Conservation (phyloP, 2,888 invertebrate species). For the Eilema sororculum region DNA sequence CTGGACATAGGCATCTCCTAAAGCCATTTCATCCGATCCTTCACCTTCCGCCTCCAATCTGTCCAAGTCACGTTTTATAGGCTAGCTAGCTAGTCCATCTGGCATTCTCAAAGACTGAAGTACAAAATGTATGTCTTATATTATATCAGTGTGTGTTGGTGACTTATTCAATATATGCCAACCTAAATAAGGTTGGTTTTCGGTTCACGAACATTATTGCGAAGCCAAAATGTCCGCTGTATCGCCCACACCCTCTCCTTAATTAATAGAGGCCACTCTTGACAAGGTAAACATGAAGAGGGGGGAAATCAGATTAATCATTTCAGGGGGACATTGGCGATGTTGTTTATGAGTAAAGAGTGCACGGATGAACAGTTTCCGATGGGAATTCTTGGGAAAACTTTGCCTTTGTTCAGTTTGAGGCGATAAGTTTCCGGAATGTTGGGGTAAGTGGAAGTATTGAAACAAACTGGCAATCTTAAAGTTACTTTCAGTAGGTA, state of each 20-base stretch:
- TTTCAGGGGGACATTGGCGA: conserved; percentile 36
- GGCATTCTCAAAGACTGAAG: too few species aligned
- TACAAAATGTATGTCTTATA: too few species aligned
- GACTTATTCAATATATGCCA: background rate
- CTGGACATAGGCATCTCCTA: too few species aligned
- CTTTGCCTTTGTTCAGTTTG: conserved; percentile 13
- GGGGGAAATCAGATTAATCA: conserved; percentile 56
- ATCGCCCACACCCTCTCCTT: conserved; percentile 31
- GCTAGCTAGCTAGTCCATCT: too few species aligned
- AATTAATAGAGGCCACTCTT: conserved; percentile 48
- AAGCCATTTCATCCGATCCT: too few species aligned
- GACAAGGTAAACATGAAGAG: conserved; percentile 42
- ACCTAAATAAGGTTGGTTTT: background rate
- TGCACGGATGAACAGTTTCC: conserved; percentile 22
- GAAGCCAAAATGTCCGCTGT: background rate
- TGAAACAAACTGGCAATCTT: conserved; percentile 1
- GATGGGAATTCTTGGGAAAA: conserved; percentile 17
- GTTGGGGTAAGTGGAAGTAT: background rate
- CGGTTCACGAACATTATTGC: background rate
- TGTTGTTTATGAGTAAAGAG: conserved; percentile 43
- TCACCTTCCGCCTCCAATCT: too few species aligned
- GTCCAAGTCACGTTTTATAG: too few species aligned
- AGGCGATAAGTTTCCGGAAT: conserved; percentile 15
- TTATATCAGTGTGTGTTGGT: too few species aligned
- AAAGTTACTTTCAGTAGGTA: background rate